Evolutionary conservation across 2,888 invertebrate species (phyloP).

Genomic region (Rhogogaster chlorosoma): DNA sequence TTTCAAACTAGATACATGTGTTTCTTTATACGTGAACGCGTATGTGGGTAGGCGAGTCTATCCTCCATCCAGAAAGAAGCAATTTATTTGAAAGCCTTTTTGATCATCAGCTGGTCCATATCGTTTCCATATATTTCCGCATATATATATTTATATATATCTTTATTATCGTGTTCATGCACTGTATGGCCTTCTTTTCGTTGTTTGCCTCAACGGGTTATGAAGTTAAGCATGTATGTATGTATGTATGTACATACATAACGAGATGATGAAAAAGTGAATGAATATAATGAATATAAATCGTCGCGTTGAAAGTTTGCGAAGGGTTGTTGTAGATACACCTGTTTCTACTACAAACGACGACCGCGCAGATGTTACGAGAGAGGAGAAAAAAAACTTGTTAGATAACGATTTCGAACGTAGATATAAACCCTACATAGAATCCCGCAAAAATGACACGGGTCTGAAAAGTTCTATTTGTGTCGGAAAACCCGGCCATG

Average conservation of each 20-base stretch:
- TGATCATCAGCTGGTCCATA: constrained; percentile 18
- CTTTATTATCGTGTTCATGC: neutral
- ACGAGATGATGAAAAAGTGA: neutral
- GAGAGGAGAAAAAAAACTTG: neutral
- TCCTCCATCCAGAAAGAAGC: neutral
- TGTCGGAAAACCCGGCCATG: neutral
- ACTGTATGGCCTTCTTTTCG: neutral
- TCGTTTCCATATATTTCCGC: neutral
- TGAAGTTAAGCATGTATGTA: no score
- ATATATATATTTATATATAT: neutral
- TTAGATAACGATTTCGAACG: neutral
- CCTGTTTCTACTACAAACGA: neutral
- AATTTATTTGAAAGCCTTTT: constrained; percentile 44
- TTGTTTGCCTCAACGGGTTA: neutral
- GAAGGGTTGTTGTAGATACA: neutral
- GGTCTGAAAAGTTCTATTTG: neutral
- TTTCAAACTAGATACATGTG: neutral
- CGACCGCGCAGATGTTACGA: neutral
- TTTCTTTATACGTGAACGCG: neutral
- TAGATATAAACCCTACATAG: neutral
- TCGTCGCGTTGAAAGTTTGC: neutral
- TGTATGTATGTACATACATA: neutral
- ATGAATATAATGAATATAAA: neutral
- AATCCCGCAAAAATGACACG: neutral
- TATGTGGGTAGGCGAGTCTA: neutral